Conservation (phyloP, 2,888 invertebrate genomes). For the Cremastobaeus sp. region DNA sequence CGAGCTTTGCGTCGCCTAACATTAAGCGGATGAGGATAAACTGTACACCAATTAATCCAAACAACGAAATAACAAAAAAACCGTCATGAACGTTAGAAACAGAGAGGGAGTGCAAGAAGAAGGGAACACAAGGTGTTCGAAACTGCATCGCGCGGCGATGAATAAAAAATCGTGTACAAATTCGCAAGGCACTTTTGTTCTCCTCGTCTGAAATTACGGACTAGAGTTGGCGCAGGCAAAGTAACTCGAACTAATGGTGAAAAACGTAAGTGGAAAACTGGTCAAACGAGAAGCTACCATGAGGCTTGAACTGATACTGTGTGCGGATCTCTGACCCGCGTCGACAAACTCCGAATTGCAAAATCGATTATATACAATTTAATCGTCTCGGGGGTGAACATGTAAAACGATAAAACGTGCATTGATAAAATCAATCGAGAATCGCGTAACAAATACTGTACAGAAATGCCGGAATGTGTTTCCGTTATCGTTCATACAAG, state of each 20-base stretch:
- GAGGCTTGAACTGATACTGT: neutral
- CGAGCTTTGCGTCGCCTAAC: constrained; percentile 31
- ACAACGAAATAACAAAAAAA: constrained; percentile 24
- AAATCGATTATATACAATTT: constrained; percentile 2
- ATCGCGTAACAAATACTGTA: constrained; percentile 74
- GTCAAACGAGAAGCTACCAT: neutral
- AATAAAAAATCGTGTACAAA: constrained; percentile 36
- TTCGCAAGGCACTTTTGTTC: constrained; percentile 50
- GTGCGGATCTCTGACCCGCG: neutral
- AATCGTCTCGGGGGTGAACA: neutral
- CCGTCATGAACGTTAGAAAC: neutral
- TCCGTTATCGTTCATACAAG: neutral
- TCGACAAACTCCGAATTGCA: too few relatives aligned
- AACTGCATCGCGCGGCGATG: neutral
- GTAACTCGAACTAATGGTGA: constrained; percentile 35
- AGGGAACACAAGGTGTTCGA: neutral
- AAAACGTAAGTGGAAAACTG: neutral
- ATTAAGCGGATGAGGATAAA: constrained; percentile 8
- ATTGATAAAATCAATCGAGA: constrained; percentile 64
- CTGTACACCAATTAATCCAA: constrained; percentile 37
- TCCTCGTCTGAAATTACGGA: constrained; percentile 43
- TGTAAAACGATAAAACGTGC: neutral
- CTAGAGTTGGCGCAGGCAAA: constrained; percentile 45
- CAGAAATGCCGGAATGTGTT: constrained; percentile 57
- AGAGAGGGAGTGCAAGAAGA: neutral